Percentiles rank a stretch among this genome's conserved stretches.
Conservation (phyloP, 2,888 invertebrate species). For the Eristalis pertinax region DNA sequence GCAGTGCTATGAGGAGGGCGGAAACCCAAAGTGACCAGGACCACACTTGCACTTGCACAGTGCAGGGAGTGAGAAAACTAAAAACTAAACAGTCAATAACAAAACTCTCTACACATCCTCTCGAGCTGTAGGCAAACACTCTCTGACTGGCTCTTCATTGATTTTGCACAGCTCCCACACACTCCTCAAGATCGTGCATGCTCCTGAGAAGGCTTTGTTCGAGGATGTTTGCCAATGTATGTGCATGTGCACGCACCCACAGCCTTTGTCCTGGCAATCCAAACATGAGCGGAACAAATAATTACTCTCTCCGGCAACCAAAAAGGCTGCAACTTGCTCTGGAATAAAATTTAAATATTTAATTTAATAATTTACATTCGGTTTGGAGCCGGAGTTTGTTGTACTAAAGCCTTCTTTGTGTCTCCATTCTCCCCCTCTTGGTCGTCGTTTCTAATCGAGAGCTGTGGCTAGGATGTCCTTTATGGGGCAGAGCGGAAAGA, state of each 20-base stretch:
- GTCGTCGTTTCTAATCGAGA: background rate
- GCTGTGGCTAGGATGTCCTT: conserved; percentile 30
- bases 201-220: conserved; percentile 31
- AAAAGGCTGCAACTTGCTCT: conserved; percentile 59
- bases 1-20: background rate
- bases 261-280: conserved; percentile 55
- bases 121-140: conserved; percentile 39
- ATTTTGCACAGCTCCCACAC: conserved; percentile 42
- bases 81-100: conserved; percentile 58
- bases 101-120: conserved; percentile 1
- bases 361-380: conserved; percentile 71
- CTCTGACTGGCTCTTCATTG: conserved; percentile 37
- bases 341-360: conserved; percentile 70
- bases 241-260: conserved; percentile 54
- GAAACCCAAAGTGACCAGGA: conserved; percentile 3
- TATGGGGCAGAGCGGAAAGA: conserved; percentile 17
- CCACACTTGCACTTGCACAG: conserved; percentile 7
- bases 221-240: conserved; percentile 49
- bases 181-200: background rate
- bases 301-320: conserved; percentile 55
- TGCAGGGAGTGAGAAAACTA: conserved; percentile 47
- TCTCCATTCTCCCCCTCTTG: conserved; percentile 35
- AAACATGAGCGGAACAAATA: conserved; percentile 67
- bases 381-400: conserved; percentile 26
- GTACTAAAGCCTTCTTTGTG: conserved; percentile 3